These are phyloP conservation scores for Apamea epomidion DNA, from an alignment of 2,888 invertebrate genomes.

Conservation along the genomic window DNA sequence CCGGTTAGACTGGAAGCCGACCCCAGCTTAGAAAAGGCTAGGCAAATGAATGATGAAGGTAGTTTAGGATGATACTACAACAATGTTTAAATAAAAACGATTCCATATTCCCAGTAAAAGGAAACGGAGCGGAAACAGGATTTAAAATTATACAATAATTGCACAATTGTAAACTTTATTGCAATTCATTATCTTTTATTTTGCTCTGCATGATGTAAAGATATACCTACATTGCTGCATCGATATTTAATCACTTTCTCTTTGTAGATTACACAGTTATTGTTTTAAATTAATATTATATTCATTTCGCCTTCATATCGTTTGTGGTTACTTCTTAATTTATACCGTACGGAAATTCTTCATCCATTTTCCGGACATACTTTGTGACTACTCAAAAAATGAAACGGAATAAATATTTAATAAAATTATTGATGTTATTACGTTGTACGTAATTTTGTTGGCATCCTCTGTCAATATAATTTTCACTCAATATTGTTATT, in stretches of 20 bases:
- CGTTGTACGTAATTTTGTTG: not conserved
- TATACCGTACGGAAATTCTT: not conserved
- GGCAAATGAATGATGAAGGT: too few relatives aligned
- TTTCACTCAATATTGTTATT: not conserved
- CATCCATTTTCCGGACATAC: not conserved
- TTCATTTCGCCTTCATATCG: constrained; percentile 17
- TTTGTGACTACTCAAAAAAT: not conserved
- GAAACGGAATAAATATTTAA: not conserved
- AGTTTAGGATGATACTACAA: not conserved
- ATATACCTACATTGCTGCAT: not conserved
- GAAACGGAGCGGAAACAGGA: not conserved
- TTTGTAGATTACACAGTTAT: not conserved
- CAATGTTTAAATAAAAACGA: not conserved
- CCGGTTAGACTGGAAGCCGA: too few relatives aligned
- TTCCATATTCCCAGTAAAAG: not conserved
- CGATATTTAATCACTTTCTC: constrained; percentile 4
- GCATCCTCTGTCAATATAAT: too few relatives aligned
- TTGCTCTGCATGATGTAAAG: not conserved
- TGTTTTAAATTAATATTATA: constrained; percentile 19
- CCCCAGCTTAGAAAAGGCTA: too few relatives aligned
- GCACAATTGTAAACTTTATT: not conserved
- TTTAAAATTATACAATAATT: not conserved
- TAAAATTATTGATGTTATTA: not conserved
- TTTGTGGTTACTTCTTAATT: constrained; percentile 33
- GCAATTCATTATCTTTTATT: not conserved